Evolutionary conservation across 2,797 vertebrate species (phyloP), one percentile per base, ranked within the genome.

Genomic region (Sebastes taczanowskii): DNA sequence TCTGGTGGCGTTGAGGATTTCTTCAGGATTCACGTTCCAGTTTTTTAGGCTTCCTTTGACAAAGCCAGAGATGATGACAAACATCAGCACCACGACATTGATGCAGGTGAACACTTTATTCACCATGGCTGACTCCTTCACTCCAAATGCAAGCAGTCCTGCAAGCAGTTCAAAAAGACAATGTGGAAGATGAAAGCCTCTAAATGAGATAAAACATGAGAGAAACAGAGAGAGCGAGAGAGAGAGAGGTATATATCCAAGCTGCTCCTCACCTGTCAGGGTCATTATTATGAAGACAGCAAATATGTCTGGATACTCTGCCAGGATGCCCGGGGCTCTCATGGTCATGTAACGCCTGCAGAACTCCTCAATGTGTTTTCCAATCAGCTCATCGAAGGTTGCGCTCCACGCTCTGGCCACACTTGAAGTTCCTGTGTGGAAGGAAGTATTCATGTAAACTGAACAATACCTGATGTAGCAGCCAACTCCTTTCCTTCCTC

Each of bases 391-490:
- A 52, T 99, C 98, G 62, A 99, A 99, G 0, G 98, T 98, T 0
- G 97, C 97, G 0, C 98, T 99, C 98, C 98, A 99, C 2, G 98
- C 98, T 81, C 98, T 94, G 3, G 98, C 98, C 38, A 99, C 98
- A 0, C 98, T 99, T 0, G 98, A 97, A 0, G 98, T 98, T 78
- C 98, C 98, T 99, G 85, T 63, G 64, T 1, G n/a, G n/a, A 78
- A 30, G 30, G 67, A 72, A 69, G 11, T 7, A 46, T 55, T 65
- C 1, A 42, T n/a, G 2, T 53, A 5, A 74, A 61, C 16, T 2
- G 11, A 82, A 42, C 5, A n/a, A 56, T 4, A 81, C 30, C 38
- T 38, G 53, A 0, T 7, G 18, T 1, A 8, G 59, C 49, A n/a
- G 1, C 14, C 2, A 42, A 30, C 42, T n/a, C 18, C 0, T 38